These are phyloP conservation scores for Steinernema carpocapsae DNA, from an alignment of 2,888 invertebrate species.

Conservation along the genomic window DNA sequence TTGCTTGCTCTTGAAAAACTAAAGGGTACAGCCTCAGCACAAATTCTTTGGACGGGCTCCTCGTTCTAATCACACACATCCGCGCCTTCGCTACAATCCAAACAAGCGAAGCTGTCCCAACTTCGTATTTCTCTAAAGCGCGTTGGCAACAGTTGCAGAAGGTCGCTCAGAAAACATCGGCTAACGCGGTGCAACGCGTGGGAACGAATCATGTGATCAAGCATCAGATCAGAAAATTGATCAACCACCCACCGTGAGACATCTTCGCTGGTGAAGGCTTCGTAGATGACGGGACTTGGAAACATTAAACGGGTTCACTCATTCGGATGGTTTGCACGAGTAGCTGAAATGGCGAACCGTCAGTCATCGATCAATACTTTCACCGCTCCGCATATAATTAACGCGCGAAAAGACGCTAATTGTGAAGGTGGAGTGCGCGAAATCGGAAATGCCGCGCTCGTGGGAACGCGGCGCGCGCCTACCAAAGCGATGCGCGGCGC, in stretches of 20 bases:
- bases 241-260: constrained; percentile 21
- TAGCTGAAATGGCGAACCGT: background rate
- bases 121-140: no score
- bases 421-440: background rate
- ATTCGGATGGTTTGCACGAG: background rate
- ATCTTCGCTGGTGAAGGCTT: background rate
- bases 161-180: no score
- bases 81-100: no score
- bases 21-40: no score
- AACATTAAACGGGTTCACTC: constrained; percentile 3
- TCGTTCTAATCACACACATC: no score
- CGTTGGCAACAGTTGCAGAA: background rate
- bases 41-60: no score
- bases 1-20: no score
- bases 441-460: background rate
- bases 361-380: background rate
- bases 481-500: background rate
- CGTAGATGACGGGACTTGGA: background rate
- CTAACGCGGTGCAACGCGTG: no score
- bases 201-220: no score
- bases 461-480: background rate
- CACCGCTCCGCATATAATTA: no score
- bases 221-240: no score
- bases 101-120: no score
- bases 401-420: constrained; percentile 11